Base-by-base conservation (phyloP, 2,113 vertebrate species). In the Erinaceus europaeus region DNA sequence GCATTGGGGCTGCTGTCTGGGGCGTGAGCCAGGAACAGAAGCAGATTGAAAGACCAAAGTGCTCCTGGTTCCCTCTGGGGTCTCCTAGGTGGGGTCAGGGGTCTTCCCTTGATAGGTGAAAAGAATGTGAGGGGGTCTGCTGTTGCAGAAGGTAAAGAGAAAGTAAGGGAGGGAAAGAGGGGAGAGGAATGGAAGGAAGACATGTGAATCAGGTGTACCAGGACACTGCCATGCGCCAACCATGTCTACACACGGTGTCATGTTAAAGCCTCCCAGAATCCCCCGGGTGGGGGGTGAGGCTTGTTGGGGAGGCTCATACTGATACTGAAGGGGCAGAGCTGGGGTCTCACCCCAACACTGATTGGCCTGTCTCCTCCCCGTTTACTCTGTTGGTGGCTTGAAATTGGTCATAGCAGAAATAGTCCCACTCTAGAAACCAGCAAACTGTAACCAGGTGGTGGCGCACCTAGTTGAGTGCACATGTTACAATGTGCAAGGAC, bases 351-450 rank as follows among this genome's bases (percentile, higher is more conserved):
- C 36, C 13, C 7, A 71, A 20, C 13, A 0, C 11, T 18, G 40
- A 17, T 64, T 17, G 18, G 6, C 32, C 3, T 23, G 1, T 48
- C 27, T 46, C 27, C 32, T 4, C 12, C 6, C 11, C 36, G 25
- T 15, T 6, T 25, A 7, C 27, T 68, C 5, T 14, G 17, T 34
- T 34, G 36, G 25, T 21, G 18, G 71, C 62, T 36, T 69, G 74
- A 52, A n/a, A 46, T 8, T 10, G 53, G 50, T 42, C 20, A 1
- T 1, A 3, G 57, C 0, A 0, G 53, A 40, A 12, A 21, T 10
- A 18, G 36, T 74, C 23, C 46, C 8, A 50, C 50, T 25, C 1
- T 0, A 13, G n/a, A 46, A 29, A 50, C 20, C 0, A 4, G 44
- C 32, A 15, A 23, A 15, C 20, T 42, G 50, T 20, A 55, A n/a